Percentiles rank a stretch among this genome's conserved stretches.
Conservation (phyloP, 1,140 invertebrate genomes). For the Chymomyza costata region DNA sequence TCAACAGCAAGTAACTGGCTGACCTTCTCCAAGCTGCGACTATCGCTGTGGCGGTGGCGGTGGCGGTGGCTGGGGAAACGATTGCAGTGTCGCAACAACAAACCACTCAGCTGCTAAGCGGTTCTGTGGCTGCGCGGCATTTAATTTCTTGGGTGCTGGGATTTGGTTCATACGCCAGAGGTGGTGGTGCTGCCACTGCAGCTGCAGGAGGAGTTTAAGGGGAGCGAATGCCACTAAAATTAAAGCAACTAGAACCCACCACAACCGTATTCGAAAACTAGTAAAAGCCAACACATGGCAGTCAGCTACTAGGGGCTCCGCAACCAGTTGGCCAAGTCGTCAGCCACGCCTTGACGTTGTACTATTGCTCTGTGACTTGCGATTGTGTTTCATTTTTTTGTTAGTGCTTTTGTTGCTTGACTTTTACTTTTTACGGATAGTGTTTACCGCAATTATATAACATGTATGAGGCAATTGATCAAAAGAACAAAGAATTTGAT, state of each 20-base stretch:
- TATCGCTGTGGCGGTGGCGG: conserved; percentile 2
- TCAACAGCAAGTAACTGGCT: conserved; percentile 30
- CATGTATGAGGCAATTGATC: too few relatives aligned
- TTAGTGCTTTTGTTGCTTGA: too few relatives aligned
- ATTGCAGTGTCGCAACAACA: conserved; percentile 53
- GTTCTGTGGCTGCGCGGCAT: conserved; percentile 23
- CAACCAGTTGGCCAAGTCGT: conserved; percentile 8
- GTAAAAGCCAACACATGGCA: conserved; percentile 10
- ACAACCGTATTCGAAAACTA: conserved; percentile 14
- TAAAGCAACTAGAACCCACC: conserved; percentile 26
- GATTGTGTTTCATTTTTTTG: too few relatives aligned
- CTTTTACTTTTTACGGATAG: too few relatives aligned
- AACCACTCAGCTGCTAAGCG: conserved; percentile 26
- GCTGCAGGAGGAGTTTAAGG: neutral
- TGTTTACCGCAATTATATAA: too few relatives aligned
- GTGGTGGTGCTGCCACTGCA: too few relatives aligned
- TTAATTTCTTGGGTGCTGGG: conserved; percentile 12
- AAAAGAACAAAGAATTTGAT: too few relatives aligned
- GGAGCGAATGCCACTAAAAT: conserved; percentile 25
- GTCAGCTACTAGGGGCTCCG: conserved; percentile 10
- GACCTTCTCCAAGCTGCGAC: conserved; percentile 50
- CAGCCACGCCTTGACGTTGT: conserved; percentile 9
- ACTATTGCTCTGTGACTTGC: neutral
- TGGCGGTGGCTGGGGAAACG: too few relatives aligned
- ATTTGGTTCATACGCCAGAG: conserved; percentile 26